Base-by-base conservation (phyloP, 2,113 vertebrate species). In the Dromaius novaehollandiae region DNA sequence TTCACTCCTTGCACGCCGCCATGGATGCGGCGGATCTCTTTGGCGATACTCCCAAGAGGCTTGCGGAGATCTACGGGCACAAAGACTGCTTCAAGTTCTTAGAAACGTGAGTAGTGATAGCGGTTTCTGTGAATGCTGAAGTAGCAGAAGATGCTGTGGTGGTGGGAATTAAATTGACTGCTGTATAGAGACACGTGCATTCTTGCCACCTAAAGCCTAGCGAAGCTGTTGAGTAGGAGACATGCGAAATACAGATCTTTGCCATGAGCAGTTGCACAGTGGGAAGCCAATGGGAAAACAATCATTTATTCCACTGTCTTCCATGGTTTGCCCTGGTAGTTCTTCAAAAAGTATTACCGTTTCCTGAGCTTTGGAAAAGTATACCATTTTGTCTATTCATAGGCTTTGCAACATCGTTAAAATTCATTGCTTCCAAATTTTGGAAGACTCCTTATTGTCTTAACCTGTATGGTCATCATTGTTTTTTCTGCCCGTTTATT, bases 61-160 rank as follows among this genome's bases (percentile, higher is more conserved):
- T 99, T 2, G 99, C 99, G 0, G 96, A 99, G 78, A 99, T 99
- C 96, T 99, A 99, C 0, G 99, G 99, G 13, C 99, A 99, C 94
- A 95, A 64, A 28, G 98, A 99, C 56, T 99, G 99, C 32, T 96
- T 97, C 76, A 86, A 32, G 11, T 99, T 99, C 96, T 98, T 99
- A 64, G 97, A 99, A 93, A 98, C 5, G 99, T 99, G 97, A 93
- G 98, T 97, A 66, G 26, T 6, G 4, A 4, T 11, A 30, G 32
- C 13, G 1, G 3, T 42, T 74, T 17, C 48, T 21, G 51, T 26
- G 30, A 64, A 50, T 32, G 2, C 58, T 26, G 66, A 0, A 4
- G 14, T 61, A 58, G 42, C 17, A 18, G 50, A 8, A 1, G 7
- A 51, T 7, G 36, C 34, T 64, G 14, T 18, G 22, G 46, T 42